Evolutionary conservation across 2,113 vertebrate species (phyloP).

Genomic region (Scolopax mira): DNA sequence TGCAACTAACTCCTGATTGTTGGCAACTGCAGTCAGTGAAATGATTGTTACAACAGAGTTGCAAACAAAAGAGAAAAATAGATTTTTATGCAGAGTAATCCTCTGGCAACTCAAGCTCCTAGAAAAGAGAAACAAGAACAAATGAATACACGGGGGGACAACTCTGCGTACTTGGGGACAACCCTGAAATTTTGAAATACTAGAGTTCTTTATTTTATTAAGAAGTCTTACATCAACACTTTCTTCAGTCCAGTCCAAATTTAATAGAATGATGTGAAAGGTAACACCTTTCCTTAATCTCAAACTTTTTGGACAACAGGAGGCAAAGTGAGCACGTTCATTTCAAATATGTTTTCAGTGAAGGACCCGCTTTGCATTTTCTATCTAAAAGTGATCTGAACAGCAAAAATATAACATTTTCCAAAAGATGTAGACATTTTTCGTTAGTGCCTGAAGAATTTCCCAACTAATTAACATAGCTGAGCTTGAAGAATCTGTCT

Average conservation of each 20-base stretch:
- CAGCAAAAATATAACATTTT: neutral
- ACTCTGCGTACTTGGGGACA: neutral
- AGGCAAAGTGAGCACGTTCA: neutral
- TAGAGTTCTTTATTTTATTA: neutral
- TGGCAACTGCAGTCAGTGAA: slow-evolving; percentile 87
- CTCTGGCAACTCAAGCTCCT: slow-evolving; percentile 98
- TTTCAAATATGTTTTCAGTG: neutral
- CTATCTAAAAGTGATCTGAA: neutral
- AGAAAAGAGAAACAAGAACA: slow-evolving; percentile 58
- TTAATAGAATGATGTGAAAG: neutral
- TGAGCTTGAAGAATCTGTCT: neutral
- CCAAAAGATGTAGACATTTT: neutral
- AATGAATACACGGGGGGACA: neutral
- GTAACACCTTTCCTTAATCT: neutral
- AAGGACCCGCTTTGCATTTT: neutral
- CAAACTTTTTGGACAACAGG: neutral
- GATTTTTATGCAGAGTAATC: slow-evolving; percentile 98
- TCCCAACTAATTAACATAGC: neutral
- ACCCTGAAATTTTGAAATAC: neutral
- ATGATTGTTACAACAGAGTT: slow-evolving; percentile 95
- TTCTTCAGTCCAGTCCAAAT: neutral
- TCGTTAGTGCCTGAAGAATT: neutral
- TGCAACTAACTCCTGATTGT: slow-evolving; percentile 90
- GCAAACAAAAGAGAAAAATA: slow-evolving; percentile 95
- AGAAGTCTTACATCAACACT: neutral